phyloP scores from a whole-genome alignment of 2,888 invertebrate genomes.

The Lasioglossum figueresi region DNA sequence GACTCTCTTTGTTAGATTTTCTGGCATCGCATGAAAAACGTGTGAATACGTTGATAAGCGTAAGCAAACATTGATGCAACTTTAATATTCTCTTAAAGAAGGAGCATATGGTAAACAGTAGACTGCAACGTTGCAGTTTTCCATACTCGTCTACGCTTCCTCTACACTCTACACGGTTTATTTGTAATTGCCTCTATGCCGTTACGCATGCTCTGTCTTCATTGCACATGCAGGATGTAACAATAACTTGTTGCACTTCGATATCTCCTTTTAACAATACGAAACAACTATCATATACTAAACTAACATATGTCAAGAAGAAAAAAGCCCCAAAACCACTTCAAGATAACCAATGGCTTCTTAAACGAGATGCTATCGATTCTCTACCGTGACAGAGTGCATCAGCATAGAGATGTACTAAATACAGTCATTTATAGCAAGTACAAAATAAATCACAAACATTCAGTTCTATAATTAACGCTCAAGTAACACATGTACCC shows the following conservation, averaged over 20 bases:
- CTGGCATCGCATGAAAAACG: no score
- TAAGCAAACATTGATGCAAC: neutral
- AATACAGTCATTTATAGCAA: neutral
- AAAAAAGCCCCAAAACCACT: neutral
- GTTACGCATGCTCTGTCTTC: neutral
- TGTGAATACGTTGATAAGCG: neutral
- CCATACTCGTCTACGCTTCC: neutral
- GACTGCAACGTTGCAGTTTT: neutral
- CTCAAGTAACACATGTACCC: neutral
- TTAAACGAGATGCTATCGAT: neutral
- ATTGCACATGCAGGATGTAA: neutral
- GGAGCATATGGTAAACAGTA: neutral
- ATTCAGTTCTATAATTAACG: constrained; percentile 5
- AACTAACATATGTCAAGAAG: neutral
- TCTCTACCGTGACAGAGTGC: neutral
- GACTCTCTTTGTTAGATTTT: no score
- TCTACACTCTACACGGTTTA: neutral
- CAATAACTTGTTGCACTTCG: neutral
- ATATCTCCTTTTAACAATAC: neutral
- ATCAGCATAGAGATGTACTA: neutral
- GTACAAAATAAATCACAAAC: neutral
- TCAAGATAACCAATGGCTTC: neutral
- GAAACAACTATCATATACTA: neutral
- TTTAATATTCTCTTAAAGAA: neutral
- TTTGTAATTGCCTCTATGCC: neutral